Evolutionary conservation across 2,113 vertebrate genomes (phyloP), one percentile per base, ranked within the genome.

Genomic region (Thalassarche chlororhynchos): DNA sequence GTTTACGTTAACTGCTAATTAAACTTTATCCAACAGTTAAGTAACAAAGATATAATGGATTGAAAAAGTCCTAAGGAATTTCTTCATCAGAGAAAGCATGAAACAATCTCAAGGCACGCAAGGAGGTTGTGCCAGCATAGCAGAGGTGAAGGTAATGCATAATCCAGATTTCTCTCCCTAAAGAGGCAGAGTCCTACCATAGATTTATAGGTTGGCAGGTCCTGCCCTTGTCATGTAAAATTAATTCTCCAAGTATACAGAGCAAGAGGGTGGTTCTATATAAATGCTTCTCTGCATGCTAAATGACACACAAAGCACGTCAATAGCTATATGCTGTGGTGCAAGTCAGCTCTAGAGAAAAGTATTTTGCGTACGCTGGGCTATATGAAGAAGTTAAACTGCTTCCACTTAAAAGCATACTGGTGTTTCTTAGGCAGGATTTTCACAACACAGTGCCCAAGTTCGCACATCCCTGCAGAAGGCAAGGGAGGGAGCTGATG

Each of bases 71-170:
- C 51, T n/a, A 18, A 84, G 51, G 64, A 47, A 32, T 51, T 42
- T 13, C 60, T 14, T 62, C 42, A 14, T 11, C 34, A 24, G 24
- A 8, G 70, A 83, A 83, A 82, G 15, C 46, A 46, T 0, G 5
- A 64, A 64, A 71, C 10, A 24, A 52, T 25, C 28, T 5, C 46
- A 18, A 69, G 60, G 69, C 68, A 55, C 1, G 3, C 42, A 36
- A 2, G 0, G 21, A 75, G 40, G 5, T 1, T 3, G 1, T 54
- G 66, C 29, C 66, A 58, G 47, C 25, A 7, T 0, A 26, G 83
- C 47, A n/a, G 66, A 71, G 54, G 25, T 3, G 36, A 65, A 84
- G 55, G 46, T 1, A 55, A 84, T 0, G 7, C 8, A 1, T 4
- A 2, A 52, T 9, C 10, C 38, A 21, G 14, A 19, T 29, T 31